A percentile compares a stretch with the other conserved stretches of the same genome.
Conservation (phyloP, 2,113 vertebrate species). For the Vireo altiloquus region DNA sequence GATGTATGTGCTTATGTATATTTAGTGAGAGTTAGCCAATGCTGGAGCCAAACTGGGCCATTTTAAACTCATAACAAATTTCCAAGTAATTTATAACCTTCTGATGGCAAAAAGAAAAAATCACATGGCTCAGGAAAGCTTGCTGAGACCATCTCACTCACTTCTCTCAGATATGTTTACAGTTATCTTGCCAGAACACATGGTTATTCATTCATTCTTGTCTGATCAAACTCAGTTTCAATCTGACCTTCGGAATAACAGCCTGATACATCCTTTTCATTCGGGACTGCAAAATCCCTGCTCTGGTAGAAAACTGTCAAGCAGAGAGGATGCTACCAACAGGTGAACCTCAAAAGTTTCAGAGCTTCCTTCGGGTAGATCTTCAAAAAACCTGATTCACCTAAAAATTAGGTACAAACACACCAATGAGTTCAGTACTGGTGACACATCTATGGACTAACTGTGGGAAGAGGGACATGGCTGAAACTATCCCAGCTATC, state of each 20-base stretch:
- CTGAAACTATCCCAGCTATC: background rate
- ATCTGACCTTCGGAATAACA: background rate
- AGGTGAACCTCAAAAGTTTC: background rate
- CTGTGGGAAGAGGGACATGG: background rate
- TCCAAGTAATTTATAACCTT: background rate
- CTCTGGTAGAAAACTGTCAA: background rate
- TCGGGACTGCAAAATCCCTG: background rate
- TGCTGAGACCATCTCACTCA: background rate
- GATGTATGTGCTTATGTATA: background rate
- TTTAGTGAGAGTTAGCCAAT: background rate
- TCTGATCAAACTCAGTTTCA: slow-evolving; percentile 44
- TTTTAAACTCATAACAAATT: background rate
- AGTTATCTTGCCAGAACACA: slow-evolving; percentile 51
- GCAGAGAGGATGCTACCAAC: background rate
- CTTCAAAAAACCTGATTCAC: accelerated
- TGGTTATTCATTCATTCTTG: slow-evolving; percentile 28
- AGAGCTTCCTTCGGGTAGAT: background rate
- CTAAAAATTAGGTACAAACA: background rate
- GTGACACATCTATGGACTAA: too few species aligned
- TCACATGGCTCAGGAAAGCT: background rate
- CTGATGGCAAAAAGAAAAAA: background rate
- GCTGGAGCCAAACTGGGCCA: background rate
- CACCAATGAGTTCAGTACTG: accelerated
- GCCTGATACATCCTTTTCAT: background rate
- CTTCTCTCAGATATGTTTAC: background rate